Evolutionary conservation across 1,140 invertebrate genomes (phyloP), one percentile per base, ranked within the genome.

Genomic region (Hypsibius dujardini): DNA sequence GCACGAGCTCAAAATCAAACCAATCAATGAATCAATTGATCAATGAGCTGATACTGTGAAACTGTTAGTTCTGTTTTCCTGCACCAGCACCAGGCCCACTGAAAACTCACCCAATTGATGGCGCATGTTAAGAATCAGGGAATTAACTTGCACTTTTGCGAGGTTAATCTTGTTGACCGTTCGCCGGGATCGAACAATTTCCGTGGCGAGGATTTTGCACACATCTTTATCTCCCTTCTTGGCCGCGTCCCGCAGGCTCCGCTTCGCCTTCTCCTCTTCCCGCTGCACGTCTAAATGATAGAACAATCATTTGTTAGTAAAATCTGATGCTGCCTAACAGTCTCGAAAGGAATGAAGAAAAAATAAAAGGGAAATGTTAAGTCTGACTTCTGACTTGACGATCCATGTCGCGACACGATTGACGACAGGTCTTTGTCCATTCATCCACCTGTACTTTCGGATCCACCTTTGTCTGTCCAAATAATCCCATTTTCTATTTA

Each of bases 81-180:
- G n/a, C n/a, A n/a, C n/a, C n/a, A n/a, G n/a, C n/a, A n/a, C n/a
- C n/a, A n/a, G n/a, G n/a, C n/a, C n/a, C n/a, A n/a, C n/a, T n/a
- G n/a, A n/a, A n/a, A n/a, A n/a, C 80, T 79, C 81, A 91, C 89
- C 87, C 74, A 98, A 80, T 79, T 98, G 95, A 80, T 97, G 93
- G 79, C 96, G 95, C 92, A 98, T 98, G 81, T 93, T 90, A 81
- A 97, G 84, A 72, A 92, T 88, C 15, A 98, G 87, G 1, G 95
- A 98, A 79, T 95, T 98, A 1, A 99, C 81, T 75, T 98, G 94
- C n/a, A 95, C 93, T 81, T 97, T 97, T 0, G 91, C 91, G 0
- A 90, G 89, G 77, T 95, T 88, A 72, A 98, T 88, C 81, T 94
- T 92, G 75, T 84, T 88, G 46, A 93, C 86, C 0, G 92, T 87